A percentile compares a stretch with the other conserved stretches of the same genome.
phyloP scores from a whole-genome alignment of 2,888 invertebrate species.

The Corbicula japonica region DNA sequence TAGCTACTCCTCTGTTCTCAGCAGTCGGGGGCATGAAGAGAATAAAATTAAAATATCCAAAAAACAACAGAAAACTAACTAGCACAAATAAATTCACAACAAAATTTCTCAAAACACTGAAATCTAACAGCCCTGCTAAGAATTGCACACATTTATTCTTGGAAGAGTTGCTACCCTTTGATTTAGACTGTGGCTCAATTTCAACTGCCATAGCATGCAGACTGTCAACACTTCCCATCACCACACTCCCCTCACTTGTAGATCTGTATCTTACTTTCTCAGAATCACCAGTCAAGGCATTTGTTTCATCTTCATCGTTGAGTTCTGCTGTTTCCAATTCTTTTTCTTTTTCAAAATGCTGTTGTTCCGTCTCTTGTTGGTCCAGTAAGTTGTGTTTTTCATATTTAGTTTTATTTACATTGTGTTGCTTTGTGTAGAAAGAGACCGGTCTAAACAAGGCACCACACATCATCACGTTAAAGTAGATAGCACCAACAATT shows the following conservation, averaged over 20 bases:
- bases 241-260: slow-evolving; percentile 71
- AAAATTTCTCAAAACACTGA: slow-evolving; percentile 72
- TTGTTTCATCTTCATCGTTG: background rate
- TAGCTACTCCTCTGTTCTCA: slow-evolving; percentile 59
- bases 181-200: slow-evolving; percentile 34
- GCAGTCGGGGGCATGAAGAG: slow-evolving; percentile 76
- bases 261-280: slow-evolving; percentile 12
- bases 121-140: slow-evolving; percentile 69
- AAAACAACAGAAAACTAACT: slow-evolving; percentile 75
- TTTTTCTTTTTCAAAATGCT: slow-evolving; percentile 12
- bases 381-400: slow-evolving; percentile 43
- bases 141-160: slow-evolving; percentile 38
- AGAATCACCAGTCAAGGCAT: background rate
- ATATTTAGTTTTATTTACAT: background rate
- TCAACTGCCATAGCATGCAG: slow-evolving; percentile 43
- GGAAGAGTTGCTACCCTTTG: slow-evolving; percentile 10
- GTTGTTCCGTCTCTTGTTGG: background rate
- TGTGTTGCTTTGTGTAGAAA: slow-evolving; percentile 57
- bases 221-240: slow-evolving; percentile 70
- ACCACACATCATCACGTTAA: slow-evolving; percentile 74
- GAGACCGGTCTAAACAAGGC: slow-evolving; percentile 74
- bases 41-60: slow-evolving; percentile 81
- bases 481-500: slow-evolving; percentile 74
- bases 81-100: slow-evolving; percentile 71
- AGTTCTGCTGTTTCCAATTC: background rate